These are phyloP conservation scores for Harpegnathos saltator DNA, from an alignment of 1,140 invertebrate genomes.

Conservation along the genomic window DNA sequence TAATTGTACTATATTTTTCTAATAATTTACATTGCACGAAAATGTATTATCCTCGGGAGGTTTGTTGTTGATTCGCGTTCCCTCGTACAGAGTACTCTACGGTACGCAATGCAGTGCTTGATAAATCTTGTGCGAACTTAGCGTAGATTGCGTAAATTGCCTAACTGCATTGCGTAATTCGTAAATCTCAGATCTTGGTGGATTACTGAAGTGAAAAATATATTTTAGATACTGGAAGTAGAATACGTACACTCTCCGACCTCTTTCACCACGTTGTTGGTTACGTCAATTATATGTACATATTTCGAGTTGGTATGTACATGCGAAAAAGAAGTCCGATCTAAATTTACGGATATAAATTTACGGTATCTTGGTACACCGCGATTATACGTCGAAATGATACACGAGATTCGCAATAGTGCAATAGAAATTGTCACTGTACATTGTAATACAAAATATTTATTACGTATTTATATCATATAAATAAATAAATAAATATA, in stretches of 20 bases:
- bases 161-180: not conserved
- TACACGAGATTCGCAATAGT: too few species aligned
- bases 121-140: not conserved
- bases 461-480: constrained; percentile 4
- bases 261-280: too few species aligned
- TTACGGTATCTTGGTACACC: too few species aligned
- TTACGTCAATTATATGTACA: too few species aligned
- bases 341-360: too few species aligned
- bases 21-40: constrained; percentile 8
- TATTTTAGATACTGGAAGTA: not conserved
- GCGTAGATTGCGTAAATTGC: too few species aligned
- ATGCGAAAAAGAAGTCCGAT: too few species aligned
- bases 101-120: not conserved
- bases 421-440: too few species aligned
- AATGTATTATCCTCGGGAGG: not conserved
- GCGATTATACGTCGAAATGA: too few species aligned
- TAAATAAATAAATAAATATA: too few species aligned
- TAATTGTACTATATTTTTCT: constrained; percentile 35
- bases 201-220: not conserved
- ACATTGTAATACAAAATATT: constrained; percentile 7
- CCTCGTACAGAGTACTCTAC: not conserved
- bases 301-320: too few species aligned
- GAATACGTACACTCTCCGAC: not conserved
- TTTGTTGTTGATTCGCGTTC: constrained; percentile 12
- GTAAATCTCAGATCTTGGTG: not conserved